A percentile compares a stretch with the other conserved stretches of the same genome.
These are phyloP conservation scores for Ditylenchus dipsaci DNA, from an alignment of 1,140 invertebrate species.

Conservation along the genomic window DNA sequence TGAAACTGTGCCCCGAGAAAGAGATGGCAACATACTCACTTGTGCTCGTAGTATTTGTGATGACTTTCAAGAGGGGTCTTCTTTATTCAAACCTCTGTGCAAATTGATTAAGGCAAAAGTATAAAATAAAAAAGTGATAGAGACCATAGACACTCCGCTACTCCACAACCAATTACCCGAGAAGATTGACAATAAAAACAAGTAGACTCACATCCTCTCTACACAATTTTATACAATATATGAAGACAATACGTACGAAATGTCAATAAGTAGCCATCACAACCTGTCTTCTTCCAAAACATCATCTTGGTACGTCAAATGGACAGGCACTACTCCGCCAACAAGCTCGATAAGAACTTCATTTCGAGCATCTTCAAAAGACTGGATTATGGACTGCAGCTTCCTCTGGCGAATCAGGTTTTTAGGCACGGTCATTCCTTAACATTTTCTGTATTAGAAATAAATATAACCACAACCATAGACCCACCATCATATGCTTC, in stretches of 20 bases:
- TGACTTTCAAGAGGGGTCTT: background rate
- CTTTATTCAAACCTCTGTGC: background rate
- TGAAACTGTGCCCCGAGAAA: background rate
- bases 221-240: too few species aligned
- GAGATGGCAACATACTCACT: background rate
- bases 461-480: background rate
- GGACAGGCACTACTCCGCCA: background rate
- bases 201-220: too few species aligned
- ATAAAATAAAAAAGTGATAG: too few species aligned
- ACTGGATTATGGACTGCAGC: constrained; percentile 10
- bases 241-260: too few species aligned
- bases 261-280: too few species aligned
- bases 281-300: too few species aligned
- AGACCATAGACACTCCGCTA: too few species aligned
- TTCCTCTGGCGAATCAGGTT: constrained; percentile 27
- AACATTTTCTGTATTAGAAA: background rate
- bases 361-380: constrained; percentile 23
- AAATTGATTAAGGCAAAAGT: background rate
- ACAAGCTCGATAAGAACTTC: constrained; percentile 12
- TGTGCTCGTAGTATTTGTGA: background rate
- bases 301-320: background rate
- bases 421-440: constrained; percentile 36
- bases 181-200: too few species aligned
- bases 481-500: constrained; percentile 81
- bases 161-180: too few species aligned